Percentiles rank a stretch among this genome's conserved stretches.
Evolutionary conservation across 2,113 vertebrate genomes (phyloP).

Genomic region (Chlorodrepanis virens): DNA sequence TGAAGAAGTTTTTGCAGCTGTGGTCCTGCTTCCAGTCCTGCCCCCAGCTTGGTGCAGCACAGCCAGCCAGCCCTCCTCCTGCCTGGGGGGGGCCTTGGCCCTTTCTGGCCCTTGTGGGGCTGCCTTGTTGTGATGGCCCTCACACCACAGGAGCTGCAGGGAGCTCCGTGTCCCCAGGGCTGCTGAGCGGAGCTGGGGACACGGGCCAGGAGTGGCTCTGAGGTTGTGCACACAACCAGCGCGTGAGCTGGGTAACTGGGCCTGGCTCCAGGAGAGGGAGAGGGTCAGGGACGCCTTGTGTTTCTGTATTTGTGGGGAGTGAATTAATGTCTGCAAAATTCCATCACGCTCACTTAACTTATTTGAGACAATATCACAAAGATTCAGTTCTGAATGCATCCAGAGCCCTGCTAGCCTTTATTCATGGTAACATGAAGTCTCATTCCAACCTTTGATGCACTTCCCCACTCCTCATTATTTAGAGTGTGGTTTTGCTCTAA

Average conservation of each 20-base stretch:
- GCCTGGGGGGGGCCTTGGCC: background rate
- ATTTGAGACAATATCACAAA: background rate
- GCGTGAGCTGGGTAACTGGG: accelerated
- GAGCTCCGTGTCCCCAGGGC: background rate
- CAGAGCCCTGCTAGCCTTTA: slow-evolving; percentile 28
- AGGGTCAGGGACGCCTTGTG: background rate
- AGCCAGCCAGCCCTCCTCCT: background rate
- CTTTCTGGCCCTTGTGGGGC: background rate
- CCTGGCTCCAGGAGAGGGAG: background rate
- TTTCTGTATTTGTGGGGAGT: background rate
- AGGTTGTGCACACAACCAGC: background rate
- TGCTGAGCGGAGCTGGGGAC: no score
- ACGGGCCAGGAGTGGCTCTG: background rate
- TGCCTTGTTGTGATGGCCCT: background rate
- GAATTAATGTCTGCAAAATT: background rate
- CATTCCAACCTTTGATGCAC: slow-evolving; percentile 33
- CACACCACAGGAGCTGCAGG: accelerated
- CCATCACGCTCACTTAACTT: background rate
- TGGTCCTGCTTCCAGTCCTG: background rate
- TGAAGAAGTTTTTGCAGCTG: background rate
- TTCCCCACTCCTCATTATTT: slow-evolving; percentile 36
- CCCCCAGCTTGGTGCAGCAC: background rate
- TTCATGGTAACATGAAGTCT: background rate
- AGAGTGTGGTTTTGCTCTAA: slow-evolving; percentile 40
- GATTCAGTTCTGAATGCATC: slow-evolving; percentile 4